Conservation (phyloP, 2,888 invertebrate genomes). For the Bombyx huttoni region DNA sequence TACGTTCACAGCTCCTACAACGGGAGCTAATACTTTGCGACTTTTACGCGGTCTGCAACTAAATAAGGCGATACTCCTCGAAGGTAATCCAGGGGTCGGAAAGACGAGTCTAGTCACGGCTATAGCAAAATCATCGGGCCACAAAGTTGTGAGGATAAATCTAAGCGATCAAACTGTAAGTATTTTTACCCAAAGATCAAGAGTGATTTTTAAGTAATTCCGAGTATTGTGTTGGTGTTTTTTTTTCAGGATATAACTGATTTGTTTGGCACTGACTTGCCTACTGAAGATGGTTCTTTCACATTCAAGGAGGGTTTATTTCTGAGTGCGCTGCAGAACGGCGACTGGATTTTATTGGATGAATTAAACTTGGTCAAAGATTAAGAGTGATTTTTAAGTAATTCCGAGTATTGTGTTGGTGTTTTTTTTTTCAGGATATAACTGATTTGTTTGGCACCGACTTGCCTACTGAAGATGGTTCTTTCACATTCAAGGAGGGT, state of each 20-base stretch:
- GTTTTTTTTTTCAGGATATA: constrained; percentile 78
- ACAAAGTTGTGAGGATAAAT: constrained; percentile 92
- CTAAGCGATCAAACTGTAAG: constrained; percentile 97
- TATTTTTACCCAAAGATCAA: constrained; percentile 10
- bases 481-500: constrained; percentile 97
- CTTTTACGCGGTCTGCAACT: constrained; percentile 91
- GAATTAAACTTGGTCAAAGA: constrained; percentile 90
- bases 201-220: too few species aligned
- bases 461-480: constrained; percentile 93
- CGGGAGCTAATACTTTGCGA: constrained; percentile 85
- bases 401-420: not conserved
- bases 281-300: constrained; percentile 94
- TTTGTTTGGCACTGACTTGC: constrained; percentile 97
- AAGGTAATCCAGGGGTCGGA: constrained; percentile 98
- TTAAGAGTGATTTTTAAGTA: not conserved
- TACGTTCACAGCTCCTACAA: constrained; percentile 83
- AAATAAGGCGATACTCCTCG: constrained; percentile 92
- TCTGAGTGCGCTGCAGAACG: constrained; percentile 90
- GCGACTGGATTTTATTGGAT: constrained; percentile 97
- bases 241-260: constrained; percentile 89
- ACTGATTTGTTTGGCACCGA: constrained; percentile 98
- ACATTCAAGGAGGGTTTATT: constrained; percentile 97
- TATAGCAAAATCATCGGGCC: constrained; percentile 86
- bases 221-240: not conserved
- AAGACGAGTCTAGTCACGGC: constrained; percentile 96